Percentiles rank a stretch among this genome's conserved stretches.
Conservation (phyloP, 2,888 invertebrate species). For the Dorcus hopei region DNA sequence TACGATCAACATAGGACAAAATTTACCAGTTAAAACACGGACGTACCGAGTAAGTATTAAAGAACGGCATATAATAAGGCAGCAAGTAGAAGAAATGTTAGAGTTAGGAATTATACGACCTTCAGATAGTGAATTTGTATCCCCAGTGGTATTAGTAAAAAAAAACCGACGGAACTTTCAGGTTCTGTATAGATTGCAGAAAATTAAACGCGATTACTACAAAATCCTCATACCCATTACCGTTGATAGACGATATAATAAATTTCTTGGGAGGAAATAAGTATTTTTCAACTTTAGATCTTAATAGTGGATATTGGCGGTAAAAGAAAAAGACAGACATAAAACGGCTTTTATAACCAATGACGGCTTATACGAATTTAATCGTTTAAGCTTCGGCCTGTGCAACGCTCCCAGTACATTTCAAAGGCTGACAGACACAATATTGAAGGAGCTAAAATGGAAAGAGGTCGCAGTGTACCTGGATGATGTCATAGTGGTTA, state of each 20-base stretch:
- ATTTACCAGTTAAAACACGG: background rate
- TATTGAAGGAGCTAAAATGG: conserved; percentile 20
- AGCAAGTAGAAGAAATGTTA: background rate
- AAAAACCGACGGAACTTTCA: no score
- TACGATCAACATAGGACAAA: background rate
- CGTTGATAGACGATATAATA: no score
- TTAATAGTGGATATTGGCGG: background rate
- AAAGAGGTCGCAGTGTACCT: conserved; percentile 26
- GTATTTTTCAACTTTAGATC: background rate
- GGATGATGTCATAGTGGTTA: conserved; percentile 29
- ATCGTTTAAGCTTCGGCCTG: conserved; percentile 26
- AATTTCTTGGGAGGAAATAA: no score
- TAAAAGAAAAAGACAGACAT: background rate
- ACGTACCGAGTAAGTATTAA: background rate
- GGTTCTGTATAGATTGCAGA: no score
- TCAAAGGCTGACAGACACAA: conserved; percentile 27
- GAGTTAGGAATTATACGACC: no score
- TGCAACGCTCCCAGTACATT: conserved; percentile 29
- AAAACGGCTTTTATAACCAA: background rate
- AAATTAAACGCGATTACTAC: no score
- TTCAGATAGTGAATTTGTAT: no score
- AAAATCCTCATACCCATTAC: no score
- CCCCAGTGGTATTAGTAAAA: no score
- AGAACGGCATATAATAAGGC: background rate
- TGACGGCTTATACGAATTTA: background rate